Evolutionary conservation across 2,113 vertebrate genomes (phyloP).

Genomic region (Actenoides lindsayi): DNA sequence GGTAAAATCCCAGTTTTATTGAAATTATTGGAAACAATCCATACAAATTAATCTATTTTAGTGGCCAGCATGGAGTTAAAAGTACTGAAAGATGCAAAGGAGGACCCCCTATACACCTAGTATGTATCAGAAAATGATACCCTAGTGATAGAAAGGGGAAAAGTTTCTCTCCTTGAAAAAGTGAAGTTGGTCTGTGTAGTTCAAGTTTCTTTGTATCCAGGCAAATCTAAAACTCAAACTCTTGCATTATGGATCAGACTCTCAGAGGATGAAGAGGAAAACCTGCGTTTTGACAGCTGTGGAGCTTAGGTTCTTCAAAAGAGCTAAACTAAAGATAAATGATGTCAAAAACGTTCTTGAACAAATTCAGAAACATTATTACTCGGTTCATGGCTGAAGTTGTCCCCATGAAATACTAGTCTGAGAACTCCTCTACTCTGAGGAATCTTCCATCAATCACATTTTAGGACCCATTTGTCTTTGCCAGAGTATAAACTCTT

Average conservation of each 20-base stretch:
- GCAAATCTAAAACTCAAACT: not conserved
- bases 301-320: not conserved
- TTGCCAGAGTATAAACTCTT: not conserved
- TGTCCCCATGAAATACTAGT: not conserved
- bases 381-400: not conserved
- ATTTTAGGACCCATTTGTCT: not conserved
- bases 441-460: not conserved
- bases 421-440: not conserved
- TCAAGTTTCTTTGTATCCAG: not conserved
- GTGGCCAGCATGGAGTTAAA: not conserved
- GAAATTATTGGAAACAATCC: constrained; percentile 7
- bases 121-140: not conserved
- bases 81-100: not conserved
- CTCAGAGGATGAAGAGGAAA: not conserved
- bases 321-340: not conserved
- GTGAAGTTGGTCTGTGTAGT: not conserved
- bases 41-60: not conserved
- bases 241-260: not conserved
- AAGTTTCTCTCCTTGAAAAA: not conserved
- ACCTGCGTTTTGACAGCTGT: not conserved
- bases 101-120: not conserved
- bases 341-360: not conserved
- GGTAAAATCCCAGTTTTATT: not conserved
- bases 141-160: not conserved
- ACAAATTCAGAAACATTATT: not conserved